These are phyloP conservation scores for Epinotia bilunana DNA, from an alignment of 2,888 invertebrate genomes.

Conservation along the genomic window DNA sequence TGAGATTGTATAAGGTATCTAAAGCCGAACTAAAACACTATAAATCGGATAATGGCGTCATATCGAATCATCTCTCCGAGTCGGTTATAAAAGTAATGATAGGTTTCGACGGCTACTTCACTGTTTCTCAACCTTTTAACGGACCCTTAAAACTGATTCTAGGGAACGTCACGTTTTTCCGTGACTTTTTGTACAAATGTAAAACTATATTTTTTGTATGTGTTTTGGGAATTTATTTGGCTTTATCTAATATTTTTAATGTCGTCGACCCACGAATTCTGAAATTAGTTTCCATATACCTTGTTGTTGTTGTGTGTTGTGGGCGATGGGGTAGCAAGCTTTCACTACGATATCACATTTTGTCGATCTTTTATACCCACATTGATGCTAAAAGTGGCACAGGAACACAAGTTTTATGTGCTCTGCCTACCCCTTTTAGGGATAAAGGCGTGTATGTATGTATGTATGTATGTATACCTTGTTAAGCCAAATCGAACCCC, in stretches of 20 bases:
- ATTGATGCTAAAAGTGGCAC: too few relatives aligned
- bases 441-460: too few relatives aligned
- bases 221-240: not conserved
- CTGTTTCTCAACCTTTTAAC: constrained; percentile 17
- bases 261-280: not conserved
- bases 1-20: not conserved
- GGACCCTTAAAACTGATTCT: not conserved
- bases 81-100: constrained; percentile 54
- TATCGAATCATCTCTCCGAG: constrained; percentile 54
- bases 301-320: too few relatives aligned
- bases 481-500: too few relatives aligned
- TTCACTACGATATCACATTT: too few relatives aligned
- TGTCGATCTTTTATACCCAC: too few relatives aligned
- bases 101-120: constrained; percentile 49
- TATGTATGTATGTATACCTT: too few relatives aligned
- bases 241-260: not conserved
- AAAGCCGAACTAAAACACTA: constrained; percentile 51
- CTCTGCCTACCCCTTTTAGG: too few relatives aligned
- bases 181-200: not conserved
- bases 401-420: too few relatives aligned
- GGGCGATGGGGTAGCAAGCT: too few relatives aligned
- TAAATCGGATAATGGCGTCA: constrained; percentile 60
- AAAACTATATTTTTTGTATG: not conserved
- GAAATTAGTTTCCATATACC: too few relatives aligned
- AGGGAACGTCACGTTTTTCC: constrained; percentile 2